These are phyloP conservation scores for Macroglossus sobrinus DNA, from an alignment of 2,113 vertebrate species.

Conservation along the genomic window DNA sequence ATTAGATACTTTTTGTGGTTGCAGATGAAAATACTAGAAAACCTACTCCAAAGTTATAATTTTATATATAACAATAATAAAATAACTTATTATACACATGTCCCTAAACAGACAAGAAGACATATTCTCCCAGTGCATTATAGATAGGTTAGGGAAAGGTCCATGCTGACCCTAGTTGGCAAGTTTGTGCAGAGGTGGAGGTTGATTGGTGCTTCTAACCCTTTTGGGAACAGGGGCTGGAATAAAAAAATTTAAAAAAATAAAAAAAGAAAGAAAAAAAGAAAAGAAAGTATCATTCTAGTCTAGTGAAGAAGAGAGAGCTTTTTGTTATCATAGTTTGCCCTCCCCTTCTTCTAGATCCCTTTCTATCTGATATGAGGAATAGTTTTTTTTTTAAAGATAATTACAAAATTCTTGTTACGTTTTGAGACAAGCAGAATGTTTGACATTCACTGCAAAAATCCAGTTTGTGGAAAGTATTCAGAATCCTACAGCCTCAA, in stretches of 20 bases:
- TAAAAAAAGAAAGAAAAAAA: neutral
- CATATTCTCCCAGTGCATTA: neutral
- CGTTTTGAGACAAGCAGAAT: slow-evolving; percentile 24
- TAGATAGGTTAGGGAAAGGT: neutral
- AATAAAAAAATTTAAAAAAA: neutral
- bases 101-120: slow-evolving; percentile 3
- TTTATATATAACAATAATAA: neutral
- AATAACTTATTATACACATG: slow-evolving; percentile 1
- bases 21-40: slow-evolving; percentile 33
- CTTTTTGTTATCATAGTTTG: neutral
- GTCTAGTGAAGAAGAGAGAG: neutral
- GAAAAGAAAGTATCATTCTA: neutral
- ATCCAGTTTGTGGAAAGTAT: neutral
- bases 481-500: neutral
- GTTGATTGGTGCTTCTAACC: neutral
- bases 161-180: neutral
- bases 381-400: neutral
- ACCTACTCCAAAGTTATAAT: neutral
- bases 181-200: neutral
- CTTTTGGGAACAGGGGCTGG: neutral
- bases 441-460: slow-evolving; percentile 35
- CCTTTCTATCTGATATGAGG: neutral
- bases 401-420: neutral
- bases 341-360: neutral
- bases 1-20: neutral